Base-by-base conservation (phyloP, 2,888 invertebrate species). In the Microctonus brassicae region DNA sequence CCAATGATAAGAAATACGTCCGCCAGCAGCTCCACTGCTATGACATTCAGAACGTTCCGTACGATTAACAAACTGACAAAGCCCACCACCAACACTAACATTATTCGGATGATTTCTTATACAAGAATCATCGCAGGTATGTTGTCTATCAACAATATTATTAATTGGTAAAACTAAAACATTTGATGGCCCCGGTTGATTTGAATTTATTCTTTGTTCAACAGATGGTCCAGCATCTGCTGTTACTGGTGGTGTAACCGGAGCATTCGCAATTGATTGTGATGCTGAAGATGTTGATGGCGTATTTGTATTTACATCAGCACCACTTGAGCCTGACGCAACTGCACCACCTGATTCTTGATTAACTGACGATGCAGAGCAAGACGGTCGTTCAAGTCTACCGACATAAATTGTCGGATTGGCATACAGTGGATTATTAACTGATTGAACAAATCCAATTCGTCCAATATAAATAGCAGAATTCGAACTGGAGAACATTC, bases 1-100 rank as follows among this genome's bases (percentile, higher is more conserved):
- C 92, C 92, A 92, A 80, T 92, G 92, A 42, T 92, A 88, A 0
- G 92, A 92, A 62, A 92, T 90, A 66, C 91, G 85, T 9, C 90
- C 82, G 13, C 47, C 17, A n/a, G 4, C 17, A n/a, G 13, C n/a
- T 3, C 47, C 17, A 17, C 17, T 20, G 17, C 47, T n/a, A 62
- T 84, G 80, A 53, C 84, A 86, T 36, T 86, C 85, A 5, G 82
- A 77, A 55, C 82, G 79, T 24, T 86, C 87, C 57, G 81, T 82
- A 20, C 82, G 79, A 17, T 82, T 81, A 57, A 82, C 71, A 68
- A 85, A 79, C 17, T 87, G 86, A 72, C 84, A 87, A 26, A 78
- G 75, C 1, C 78, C 78, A 7, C 86, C 87, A 39, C 83, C 80
- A 1, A 77, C 77, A 5, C 77, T 67, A 5, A 86, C 87, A 39